Evolutionary conservation across 2,113 vertebrate genomes (phyloP).

Genomic region (Sinocyclocheilus anshuiensis): DNA sequence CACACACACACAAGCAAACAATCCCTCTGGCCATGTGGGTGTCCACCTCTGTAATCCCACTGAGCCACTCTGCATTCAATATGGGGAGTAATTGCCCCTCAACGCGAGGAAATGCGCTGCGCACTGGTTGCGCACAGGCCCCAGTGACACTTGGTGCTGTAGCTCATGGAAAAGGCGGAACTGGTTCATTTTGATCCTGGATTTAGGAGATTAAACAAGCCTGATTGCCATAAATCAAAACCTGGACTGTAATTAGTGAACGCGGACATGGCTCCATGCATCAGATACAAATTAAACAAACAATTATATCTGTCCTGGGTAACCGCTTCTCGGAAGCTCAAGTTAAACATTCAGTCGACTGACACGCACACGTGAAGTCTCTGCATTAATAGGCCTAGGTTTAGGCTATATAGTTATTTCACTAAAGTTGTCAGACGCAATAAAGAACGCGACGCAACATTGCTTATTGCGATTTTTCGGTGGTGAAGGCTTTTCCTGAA

Average conservation of each 20-base stretch:
- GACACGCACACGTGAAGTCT: neutral
- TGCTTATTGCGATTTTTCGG: neutral
- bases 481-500: neutral
- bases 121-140: constrained; percentile 48
- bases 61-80: constrained; percentile 33
- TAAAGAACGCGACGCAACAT: neutral
- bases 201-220: constrained; percentile 35
- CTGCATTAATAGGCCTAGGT: neutral
- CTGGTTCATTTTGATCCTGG: constrained; percentile 13
- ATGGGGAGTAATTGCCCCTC: constrained; percentile 40
- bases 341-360: neutral
- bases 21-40: constrained; percentile 15
- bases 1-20: neutral
- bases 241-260: constrained; percentile 66
- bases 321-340: neutral
- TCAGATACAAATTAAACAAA: constrained; percentile 76
- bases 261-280: constrained; percentile 67
- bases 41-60: constrained; percentile 46
- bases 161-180: constrained; percentile 14
- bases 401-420: neutral
- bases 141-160: constrained; percentile 13
- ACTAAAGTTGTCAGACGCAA: neutral
- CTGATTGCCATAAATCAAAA: constrained; percentile 42
- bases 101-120: constrained; percentile 57
- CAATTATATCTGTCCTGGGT: constrained; percentile 63